Evolutionary conservation across 2,888 invertebrate species (phyloP), one percentile per base, ranked within the genome.

Genomic region (Carabus problematicus): DNA sequence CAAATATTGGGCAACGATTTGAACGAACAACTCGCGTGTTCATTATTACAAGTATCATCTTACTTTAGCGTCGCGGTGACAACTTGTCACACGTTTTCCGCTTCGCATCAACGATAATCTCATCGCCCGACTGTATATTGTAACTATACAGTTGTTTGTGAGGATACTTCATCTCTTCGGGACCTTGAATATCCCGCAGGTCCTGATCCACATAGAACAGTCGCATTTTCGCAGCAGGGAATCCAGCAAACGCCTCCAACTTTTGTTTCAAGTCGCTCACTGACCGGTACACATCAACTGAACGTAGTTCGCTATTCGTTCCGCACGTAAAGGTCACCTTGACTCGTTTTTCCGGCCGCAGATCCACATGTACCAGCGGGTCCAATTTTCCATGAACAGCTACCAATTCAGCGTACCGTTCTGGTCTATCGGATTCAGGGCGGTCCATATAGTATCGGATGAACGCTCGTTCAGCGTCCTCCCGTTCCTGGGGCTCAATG

Each of bases 381-480:
- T 95, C 93, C 70, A 97, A 85, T 81, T 94, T 91, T 62, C 97
- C 97, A 80, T 97, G 95, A 72, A 92, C 89, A 55, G 87, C 86
- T 52, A 94, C 87, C 73, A 97, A 84, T 81, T 96, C 94, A 79
- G 87, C 87, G 80, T 92, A 95, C 92, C 93, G 90, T 74, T 90
- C 88, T 8, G 95, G 95, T 43, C 91, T 86, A 76, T 93, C 92
- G 68, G 90, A 88, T 81, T 92, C 92, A 0, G 93, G 91, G 76
- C 91, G 91, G 78, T 95, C 92, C 92, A 94, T 92, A 80, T 93
- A 97, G 79, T 94, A 91, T 70, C 97, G 87, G 75, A 97, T 94
- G 82, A 97, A 97, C 72, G 95, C 94, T 71, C 97, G 85, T 80
- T 97, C 97, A 11, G 97, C 93, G 77, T 95, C 92, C 81, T 96